Base-by-base conservation (phyloP, 2,888 invertebrate species). In the Mythimna pallens region DNA sequence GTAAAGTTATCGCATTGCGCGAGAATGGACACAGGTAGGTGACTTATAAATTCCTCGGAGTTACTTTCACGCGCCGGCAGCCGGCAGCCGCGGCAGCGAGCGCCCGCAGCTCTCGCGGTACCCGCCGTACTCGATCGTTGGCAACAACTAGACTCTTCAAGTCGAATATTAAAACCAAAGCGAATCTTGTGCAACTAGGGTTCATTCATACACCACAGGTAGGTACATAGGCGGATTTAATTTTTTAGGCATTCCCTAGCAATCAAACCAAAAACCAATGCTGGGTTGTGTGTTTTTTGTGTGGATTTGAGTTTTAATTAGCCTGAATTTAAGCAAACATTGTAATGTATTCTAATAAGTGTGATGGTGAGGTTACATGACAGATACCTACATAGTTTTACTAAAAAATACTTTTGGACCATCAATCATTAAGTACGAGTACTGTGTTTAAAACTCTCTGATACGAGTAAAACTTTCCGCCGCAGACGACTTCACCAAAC, bases 1-100 rank as follows among this genome's bases (percentile, higher is more conserved):
- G 34, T 59, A 22, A 25, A 61, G 47, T 64, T 34, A 64, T 54
- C 47, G 65, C n/a, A 64, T 54, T 70, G 78, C 81, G 81, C 79
- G 86, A 70, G 76, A 78, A 84, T 83, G 64, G 57, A 58, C 52
- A 65, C 78, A 64, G 75, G 66, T 62, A 64, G 73, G 64, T 54
- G 65, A 50, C 65, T 55, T 70, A 62, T 6, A 65, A 64, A 78
- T 72, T 75, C 55, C 59, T 73, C 68, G 30, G 73, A 54, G 58
- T 47, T 72, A 86, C 85, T 85, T 85, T 86, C 84, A 62, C 83
- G 72, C 65, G 34, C 14, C 30, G 65, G 67, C 58, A 2, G 63
- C 52, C 47, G n/a, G 14, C 47, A 47, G 47, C 47, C 17, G 43
- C 43, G 47, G 17, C 47, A 20, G 47, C 47, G 47, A 47, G 47